Base-by-base conservation (phyloP, 1,140 invertebrate species). In the Drosophila lacertosa region DNA sequence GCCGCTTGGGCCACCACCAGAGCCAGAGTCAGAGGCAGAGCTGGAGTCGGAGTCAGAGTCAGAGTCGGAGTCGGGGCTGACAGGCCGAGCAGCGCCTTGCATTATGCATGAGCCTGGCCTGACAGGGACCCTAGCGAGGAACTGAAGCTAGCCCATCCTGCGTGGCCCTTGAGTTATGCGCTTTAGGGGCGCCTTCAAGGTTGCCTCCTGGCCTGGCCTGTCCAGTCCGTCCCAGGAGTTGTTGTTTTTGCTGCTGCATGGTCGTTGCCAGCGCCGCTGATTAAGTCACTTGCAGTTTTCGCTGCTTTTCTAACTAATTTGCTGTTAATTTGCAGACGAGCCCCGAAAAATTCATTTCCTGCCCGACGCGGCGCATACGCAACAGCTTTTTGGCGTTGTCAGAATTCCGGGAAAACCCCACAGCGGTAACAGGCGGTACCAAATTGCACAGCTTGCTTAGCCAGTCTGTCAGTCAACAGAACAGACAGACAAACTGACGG, bases 251-350 rank as follows among this genome's bases (percentile, higher is more conserved):
- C 13, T 32, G 50, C 11, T 13, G 18, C 40, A 15, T 32, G 40
- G 44, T 50, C 45, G 9, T 18, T 24, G n/a, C 22, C 18, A 4
- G 5, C 45, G 77, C 54, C 42, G 20, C 67, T 84, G 81, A 86
- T 84, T 84, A 84, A 80, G 81, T 86, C 77, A 74, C 65, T 77
- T 77, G 65, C 57, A 74, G 67, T 53, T 71, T 33, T 59, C 68
- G 53, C 81, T 77, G 81, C 47, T 77, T 77, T 77, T 86, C 77
- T 74, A 81, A 81, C 73, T 86, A 81, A 86, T 88, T 86, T 86
- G 69, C 82, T 74, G 69, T 74, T 81, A 77, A 86, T 86, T 81
- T 86, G 59, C 55, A 47, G 54, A n/a, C 48, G 40, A 45, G 45
- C 57, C 48, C 24, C 20, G n/a, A 29, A 45, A 54, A 64, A 54